phyloP scores from a whole-genome alignment of 2,888 invertebrate genomes.

The Drosophila buzzatii region DNA sequence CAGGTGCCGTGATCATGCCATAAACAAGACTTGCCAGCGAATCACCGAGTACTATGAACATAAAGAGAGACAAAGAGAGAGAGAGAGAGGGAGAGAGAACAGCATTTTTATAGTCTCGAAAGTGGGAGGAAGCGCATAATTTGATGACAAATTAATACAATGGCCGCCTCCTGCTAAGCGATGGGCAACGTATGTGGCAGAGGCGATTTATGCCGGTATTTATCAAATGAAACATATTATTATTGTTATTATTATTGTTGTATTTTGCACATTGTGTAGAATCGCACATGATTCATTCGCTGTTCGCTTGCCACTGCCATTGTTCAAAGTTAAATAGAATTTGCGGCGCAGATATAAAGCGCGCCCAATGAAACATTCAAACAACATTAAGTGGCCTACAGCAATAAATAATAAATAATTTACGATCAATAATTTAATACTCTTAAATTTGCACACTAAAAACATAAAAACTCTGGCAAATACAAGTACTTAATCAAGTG shows the following conservation, averaged over 20 bases:
- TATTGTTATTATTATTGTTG: conserved; percentile 70
- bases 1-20: conserved; percentile 51
- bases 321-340: conserved; percentile 63
- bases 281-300: conserved; percentile 67
- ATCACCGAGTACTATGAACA: neutral
- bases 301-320: conserved; percentile 40
- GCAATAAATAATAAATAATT: conserved; percentile 68
- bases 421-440: conserved; percentile 62
- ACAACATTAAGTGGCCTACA: conserved; percentile 39
- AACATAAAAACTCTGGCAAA: conserved; percentile 35
- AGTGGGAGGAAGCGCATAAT: conserved; percentile 62
- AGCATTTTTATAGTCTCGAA: conserved; percentile 36
- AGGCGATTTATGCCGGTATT: conserved; percentile 68
- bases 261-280: conserved; percentile 68
- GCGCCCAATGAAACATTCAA: conserved; percentile 30
- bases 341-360: conserved; percentile 57
- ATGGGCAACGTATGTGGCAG: conserved; percentile 55
- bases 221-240: conserved; percentile 71
- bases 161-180: conserved; percentile 29
- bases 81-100: no score
- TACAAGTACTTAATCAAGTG: neutral
- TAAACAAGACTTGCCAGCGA: conserved; percentile 11
- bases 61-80: neutral
- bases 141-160: conserved; percentile 80
- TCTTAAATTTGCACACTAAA: conserved; percentile 47